Evolutionary conservation across 2,797 vertebrate genomes (phyloP), one percentile per base, ranked within the genome.

Genomic region (Pseudomugil gertrudae): DNA sequence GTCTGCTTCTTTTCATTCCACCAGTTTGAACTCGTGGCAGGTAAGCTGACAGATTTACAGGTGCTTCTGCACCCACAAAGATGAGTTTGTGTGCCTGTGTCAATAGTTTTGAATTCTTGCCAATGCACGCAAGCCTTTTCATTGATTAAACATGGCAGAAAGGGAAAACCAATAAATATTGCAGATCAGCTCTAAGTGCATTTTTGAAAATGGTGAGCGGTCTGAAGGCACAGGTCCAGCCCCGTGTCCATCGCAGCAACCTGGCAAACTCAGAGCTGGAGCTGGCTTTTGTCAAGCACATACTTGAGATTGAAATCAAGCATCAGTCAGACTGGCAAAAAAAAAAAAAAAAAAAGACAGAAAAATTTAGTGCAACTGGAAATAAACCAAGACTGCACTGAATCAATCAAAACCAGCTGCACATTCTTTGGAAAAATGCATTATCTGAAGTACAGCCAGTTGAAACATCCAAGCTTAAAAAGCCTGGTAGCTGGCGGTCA

Each of bases 21-120:
- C 65, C 67, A 57, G 73, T 85, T 85, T 80, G 66, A 76, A 82
- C 70, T 79, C 67, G 68, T 75, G 78, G 77, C 79, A 84, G 84
- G 70, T 82, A 65, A 79, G 82, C 78, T 85, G 88, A 92, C 84
- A 90, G 89, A 90, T 90, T 88, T 88, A 90, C 87, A 89, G 85
- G 79, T 84, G 84, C 81, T 82, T 82, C 80, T 69, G 80, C 83
- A 82, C 72, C 67, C 74, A 17, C 36, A 51, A 32, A 43, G 63
- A 74, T 26, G 38, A 55, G 60, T 56, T 70, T 53, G 65, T 43
- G 76, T 75, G 80, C 56, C 79, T 64, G 79, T 81, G 85, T 90
- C 87, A 83, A 88, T 84, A 78, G 62, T 73, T 87, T 78, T 79
- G 68, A 79, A 78, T 69, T 79, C 78, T 69, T 80, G 74, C 73